Conservation (phyloP, 2,797 vertebrate genomes). For the Rhodeus uyekii region DNA sequence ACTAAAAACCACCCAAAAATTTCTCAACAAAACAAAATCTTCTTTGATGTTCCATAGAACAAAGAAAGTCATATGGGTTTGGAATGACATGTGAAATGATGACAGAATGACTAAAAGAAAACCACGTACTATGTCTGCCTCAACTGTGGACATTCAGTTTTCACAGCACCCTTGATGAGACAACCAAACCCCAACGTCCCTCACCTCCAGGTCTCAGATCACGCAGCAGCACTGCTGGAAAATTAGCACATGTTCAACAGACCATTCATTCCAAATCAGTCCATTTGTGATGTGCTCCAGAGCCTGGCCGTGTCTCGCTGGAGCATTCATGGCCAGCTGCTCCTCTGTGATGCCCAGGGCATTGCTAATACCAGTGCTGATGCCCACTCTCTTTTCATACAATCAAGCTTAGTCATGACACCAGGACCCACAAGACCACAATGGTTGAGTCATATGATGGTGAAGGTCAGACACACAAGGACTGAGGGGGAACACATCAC, state of each 20-base stretch:
- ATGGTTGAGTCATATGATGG: constrained; percentile 73
- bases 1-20: not conserved
- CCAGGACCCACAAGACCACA: constrained; percentile 71
- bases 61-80: no score
- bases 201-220: constrained; percentile 66
- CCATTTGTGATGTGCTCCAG: constrained; percentile 66
- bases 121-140: no score
- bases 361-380: constrained; percentile 52
- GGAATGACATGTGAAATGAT: no score
- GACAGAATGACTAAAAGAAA: no score
- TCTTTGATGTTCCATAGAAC: not conserved
- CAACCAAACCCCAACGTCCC: constrained; percentile 20
- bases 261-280: constrained; percentile 64
- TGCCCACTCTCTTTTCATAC: constrained; percentile 52
- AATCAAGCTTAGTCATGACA: constrained; percentile 57
- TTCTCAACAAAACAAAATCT: no score
- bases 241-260: constrained; percentile 78
- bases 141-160: constrained; percentile 9
- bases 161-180: constrained; percentile 59
- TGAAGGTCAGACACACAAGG: constrained; percentile 69
- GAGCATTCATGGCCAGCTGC: constrained; percentile 74
- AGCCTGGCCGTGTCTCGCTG: constrained; percentile 46
- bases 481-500: not conserved
- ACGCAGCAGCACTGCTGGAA: constrained; percentile 69
- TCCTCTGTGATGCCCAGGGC: constrained; percentile 61